Evolutionary conservation across 2,113 vertebrate genomes (phyloP), one percentile per base, ranked within the genome.

Genomic region (Asarcornis scutulata): DNA sequence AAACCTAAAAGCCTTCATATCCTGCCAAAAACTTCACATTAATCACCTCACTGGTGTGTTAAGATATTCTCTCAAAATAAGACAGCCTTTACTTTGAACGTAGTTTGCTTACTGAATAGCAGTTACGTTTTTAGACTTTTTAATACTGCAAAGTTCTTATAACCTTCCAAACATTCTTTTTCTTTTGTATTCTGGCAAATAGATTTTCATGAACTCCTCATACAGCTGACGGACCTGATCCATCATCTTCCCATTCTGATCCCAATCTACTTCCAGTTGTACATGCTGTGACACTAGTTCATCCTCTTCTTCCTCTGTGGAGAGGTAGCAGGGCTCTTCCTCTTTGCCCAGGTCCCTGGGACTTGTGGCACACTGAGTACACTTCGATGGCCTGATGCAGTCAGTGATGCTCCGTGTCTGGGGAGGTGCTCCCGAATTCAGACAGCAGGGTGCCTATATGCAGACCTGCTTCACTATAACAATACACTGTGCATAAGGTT

Each of bases 361-460:
- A 53, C 53, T 73, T 34, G 2, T 40, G 58, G 50, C 48, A 76
- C 1, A 0, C 17, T 27, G 83, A 31, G 53, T 38, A 75, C 52
- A 52, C 44, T 22, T 0, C 0, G 12, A 7, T 2, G 9, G 21
- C 59, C 34, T 5, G 26, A 62, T 18, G 11, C 48, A 89, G 7
- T 40, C 71, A 25, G 1, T 15, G 26, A 48, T 20, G n/a, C 4
- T 11, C 18, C 80, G 69, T 23, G 34, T 50, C 16, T 34, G 25
- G 27, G 31, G 36, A 94, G 50, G 12, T 2, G 42, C 26, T 85
- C 34, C 44, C 17, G 11, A 36, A 48, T 36, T 29, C 48, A 68
- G n/a, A 73, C 34, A 72, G 18, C 13, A 17, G 21, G 4, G 22
- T 4, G 46, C 16, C 34, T 66, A 5, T 8, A 31, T 22, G 26